Evolutionary conservation across 2,113 vertebrate species (phyloP).

Genomic region (Pachypanchax playfairii): DNA sequence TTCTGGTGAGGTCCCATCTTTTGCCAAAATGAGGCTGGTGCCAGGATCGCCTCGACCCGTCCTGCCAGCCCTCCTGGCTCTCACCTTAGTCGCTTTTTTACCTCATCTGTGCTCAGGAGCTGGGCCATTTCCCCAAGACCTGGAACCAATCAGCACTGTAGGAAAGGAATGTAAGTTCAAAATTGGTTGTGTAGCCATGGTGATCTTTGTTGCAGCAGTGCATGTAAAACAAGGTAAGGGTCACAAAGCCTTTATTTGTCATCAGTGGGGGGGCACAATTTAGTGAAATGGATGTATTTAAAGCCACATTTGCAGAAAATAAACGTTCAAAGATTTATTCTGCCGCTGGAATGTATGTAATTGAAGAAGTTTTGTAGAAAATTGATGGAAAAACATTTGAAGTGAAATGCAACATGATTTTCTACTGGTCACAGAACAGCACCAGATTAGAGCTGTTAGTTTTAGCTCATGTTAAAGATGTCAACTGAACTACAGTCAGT

Average conservation of each 20-base stretch:
- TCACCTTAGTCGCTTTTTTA: conserved; percentile 64
- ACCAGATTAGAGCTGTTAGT: background rate
- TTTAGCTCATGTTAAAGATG: background rate
- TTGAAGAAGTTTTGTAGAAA: no score
- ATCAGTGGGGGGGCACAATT: background rate
- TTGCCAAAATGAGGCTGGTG: conserved; percentile 77
- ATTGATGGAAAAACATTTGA: no score
- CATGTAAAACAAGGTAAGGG: conserved; percentile 19
- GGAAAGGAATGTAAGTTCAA: conserved; percentile 76
- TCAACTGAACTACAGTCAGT: background rate
- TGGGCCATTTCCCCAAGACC: conserved; percentile 80
- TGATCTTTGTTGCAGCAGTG: conserved; percentile 16
- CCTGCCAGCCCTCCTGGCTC: conserved; percentile 65
- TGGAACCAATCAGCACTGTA: conserved; percentile 79
- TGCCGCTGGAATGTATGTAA: background rate
- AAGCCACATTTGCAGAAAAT: conserved; percentile 15
- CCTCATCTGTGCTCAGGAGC: conserved; percentile 64
- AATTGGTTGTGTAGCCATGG: conserved; percentile 35
- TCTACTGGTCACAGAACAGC: background rate
- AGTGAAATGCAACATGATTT: background rate
- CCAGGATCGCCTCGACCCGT: conserved; percentile 64
- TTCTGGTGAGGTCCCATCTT: conserved; percentile 69
- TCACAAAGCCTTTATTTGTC: conserved; percentile 10
- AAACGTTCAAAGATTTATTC: conserved; percentile 20
- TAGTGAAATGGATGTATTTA: conserved; percentile 20